phyloP scores from a whole-genome alignment of 2,888 invertebrate genomes.

The Archips xylosteana region DNA sequence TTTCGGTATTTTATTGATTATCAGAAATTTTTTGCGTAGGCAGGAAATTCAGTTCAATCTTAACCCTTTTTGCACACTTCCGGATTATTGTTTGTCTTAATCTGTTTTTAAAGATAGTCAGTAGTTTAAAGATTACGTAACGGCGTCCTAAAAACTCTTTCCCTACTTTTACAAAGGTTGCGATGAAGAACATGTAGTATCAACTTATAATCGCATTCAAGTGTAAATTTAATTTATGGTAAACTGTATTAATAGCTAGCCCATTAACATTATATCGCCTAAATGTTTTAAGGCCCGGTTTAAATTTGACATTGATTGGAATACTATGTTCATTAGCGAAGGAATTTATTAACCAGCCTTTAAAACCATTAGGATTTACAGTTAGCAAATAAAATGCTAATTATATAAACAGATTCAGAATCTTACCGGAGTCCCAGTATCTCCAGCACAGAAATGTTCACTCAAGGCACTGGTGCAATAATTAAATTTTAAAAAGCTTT shows the following conservation, averaged over 20 bases:
- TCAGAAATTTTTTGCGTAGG: too few relatives aligned
- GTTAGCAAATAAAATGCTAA: conserved; percentile 1
- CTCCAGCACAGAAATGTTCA: conserved; percentile 62
- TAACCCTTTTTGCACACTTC: neutral
- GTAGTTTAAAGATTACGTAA: neutral
- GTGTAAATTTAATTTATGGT: neutral
- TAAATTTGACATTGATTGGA: conserved; percentile 6
- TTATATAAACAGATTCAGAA: conserved; percentile 3
- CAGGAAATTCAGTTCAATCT: neutral
- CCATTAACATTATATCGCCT: neutral
- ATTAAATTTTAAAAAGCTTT: conserved; percentile 45
- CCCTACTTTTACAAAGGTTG: neutral
- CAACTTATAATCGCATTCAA: neutral
- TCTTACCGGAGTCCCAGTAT: conserved; percentile 59
- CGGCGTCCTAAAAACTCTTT: neutral
- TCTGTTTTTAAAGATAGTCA: neutral
- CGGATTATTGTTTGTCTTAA: too few relatives aligned
- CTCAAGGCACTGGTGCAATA: conserved; percentile 62
- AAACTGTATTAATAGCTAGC: neutral
- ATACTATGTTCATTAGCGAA: neutral
- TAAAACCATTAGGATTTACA: neutral
- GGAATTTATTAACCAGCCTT: neutral
- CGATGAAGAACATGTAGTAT: neutral
- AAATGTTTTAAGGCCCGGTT: neutral
- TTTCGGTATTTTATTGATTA: too few relatives aligned